Conservation (phyloP, 2,113 vertebrate species). For the Ammodytes dubius region DNA sequence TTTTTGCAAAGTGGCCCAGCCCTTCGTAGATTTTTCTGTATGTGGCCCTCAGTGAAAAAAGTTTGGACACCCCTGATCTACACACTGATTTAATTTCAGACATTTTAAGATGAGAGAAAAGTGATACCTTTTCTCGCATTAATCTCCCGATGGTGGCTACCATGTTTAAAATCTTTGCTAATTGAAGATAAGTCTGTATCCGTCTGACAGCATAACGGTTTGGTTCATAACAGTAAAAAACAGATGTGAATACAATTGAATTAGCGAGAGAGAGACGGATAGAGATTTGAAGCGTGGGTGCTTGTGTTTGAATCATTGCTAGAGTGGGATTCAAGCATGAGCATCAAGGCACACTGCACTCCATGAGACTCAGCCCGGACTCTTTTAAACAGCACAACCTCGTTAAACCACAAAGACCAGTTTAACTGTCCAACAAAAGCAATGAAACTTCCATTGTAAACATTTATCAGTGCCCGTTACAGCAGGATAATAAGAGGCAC, state of each 20-base stretch:
- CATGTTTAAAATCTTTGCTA: constrained; percentile 45
- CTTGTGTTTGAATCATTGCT: constrained; percentile 47
- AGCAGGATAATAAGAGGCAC: constrained; percentile 52
- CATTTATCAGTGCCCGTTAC: constrained; percentile 61
- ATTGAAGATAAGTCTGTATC: constrained; percentile 50
- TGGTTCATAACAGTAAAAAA: constrained; percentile 46
- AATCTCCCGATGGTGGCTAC: not conserved
- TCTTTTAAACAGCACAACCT: constrained; percentile 69
- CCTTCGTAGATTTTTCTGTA: too few species aligned
- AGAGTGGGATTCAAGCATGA: constrained; percentile 41
- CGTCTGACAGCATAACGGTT: constrained; percentile 26
- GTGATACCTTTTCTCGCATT: not conserved
- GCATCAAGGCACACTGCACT: constrained; percentile 38
- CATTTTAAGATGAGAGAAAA: not conserved
- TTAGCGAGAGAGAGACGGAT: constrained; percentile 37
- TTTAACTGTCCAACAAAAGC: constrained; percentile 76
- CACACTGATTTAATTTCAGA: constrained; percentile 7
- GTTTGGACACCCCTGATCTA: too few species aligned
- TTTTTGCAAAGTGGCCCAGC: too few species aligned
- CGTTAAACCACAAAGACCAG: constrained; percentile 68
- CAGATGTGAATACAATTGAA: constrained; percentile 59
- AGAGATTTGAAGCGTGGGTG: constrained; percentile 28
- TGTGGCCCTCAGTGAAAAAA: too few species aligned
- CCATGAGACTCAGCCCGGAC: constrained; percentile 51
- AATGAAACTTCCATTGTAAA: constrained; percentile 73